Evolutionary conservation across 1,140 invertebrate genomes (phyloP).

Genomic region (Zelostemma sp.): DNA sequence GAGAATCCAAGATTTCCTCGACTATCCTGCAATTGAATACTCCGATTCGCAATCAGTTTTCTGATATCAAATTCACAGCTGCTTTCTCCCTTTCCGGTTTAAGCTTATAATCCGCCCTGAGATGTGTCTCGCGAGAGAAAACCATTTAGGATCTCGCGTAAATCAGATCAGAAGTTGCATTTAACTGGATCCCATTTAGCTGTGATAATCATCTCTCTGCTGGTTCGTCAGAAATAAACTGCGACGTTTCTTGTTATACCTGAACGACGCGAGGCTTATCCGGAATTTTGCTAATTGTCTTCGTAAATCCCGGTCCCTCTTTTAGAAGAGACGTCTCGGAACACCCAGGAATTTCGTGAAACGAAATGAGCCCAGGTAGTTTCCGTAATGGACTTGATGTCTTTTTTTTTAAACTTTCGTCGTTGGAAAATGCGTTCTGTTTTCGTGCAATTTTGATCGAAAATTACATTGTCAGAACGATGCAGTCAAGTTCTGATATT

Average conservation of each 20-base stretch:
- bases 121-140: conserved; percentile 30
- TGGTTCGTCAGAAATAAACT: conserved; percentile 50
- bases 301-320: not conserved
- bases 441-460: too few species aligned
- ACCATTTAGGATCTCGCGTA: conserved; percentile 48
- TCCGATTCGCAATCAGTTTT: too few species aligned
- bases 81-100: too few species aligned
- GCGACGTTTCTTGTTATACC: conserved; percentile 35
- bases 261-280: conserved; percentile 7
- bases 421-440: too few species aligned
- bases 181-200: conserved; percentile 60
- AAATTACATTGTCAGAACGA: too few species aligned
- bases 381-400: too few species aligned
- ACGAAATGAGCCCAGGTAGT: not conserved
- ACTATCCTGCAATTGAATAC: too few species aligned
- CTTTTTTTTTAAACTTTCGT: too few species aligned
- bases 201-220: conserved; percentile 58
- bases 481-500: too few species aligned
- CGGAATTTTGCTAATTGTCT: conserved; percentile 44
- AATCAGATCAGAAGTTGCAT: conserved; percentile 60
- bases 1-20: too few species aligned
- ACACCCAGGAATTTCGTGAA: too few species aligned
- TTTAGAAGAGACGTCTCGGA: not conserved
- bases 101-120: conserved; percentile 26
- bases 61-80: too few species aligned